Percentiles rank a stretch among this genome's conserved stretches.
These are phyloP conservation scores for Amorpha juglandis DNA, from an alignment of 2,888 invertebrate species.

Conservation along the genomic window DNA sequence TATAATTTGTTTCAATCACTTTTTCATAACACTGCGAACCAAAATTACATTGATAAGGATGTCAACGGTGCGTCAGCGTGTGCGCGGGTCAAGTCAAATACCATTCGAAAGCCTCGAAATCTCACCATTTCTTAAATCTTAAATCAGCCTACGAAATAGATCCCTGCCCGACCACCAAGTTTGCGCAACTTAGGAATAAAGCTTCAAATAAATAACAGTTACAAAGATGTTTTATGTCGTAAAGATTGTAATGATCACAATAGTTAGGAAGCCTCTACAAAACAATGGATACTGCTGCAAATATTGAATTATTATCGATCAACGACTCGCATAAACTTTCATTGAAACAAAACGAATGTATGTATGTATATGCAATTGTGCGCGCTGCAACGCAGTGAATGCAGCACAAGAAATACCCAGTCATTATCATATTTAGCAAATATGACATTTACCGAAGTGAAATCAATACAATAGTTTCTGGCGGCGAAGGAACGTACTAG, in stretches of 20 bases:
- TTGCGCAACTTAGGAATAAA: background rate
- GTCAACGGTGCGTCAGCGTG: background rate
- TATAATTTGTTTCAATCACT: conserved; percentile 26
- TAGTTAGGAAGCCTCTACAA: background rate
- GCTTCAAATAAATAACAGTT: background rate
- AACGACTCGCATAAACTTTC: conserved; percentile 2
- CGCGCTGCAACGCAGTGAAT: conserved; percentile 1
- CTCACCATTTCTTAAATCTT: background rate
- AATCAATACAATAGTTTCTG: conserved; percentile 30
- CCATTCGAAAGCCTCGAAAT: conserved; percentile 1
- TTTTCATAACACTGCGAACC: conserved; percentile 2
- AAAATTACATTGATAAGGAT: background rate
- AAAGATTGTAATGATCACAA: background rate
- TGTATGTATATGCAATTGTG: conserved; percentile 15
- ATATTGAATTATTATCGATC: conserved; percentile 2
- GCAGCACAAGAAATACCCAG: conserved; percentile 10
- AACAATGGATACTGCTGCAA: background rate
- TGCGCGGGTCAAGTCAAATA: background rate
- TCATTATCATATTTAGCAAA: conserved; percentile 25
- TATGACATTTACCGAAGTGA: conserved; percentile 32
- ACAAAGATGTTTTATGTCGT: background rate
- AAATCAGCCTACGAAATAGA: background rate
- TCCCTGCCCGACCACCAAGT: background rate
- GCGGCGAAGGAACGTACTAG: background rate
- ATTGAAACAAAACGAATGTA: conserved; percentile 5